A percentile compares a stretch with the other conserved stretches of the same genome.
These are phyloP conservation scores for Noctuana brunneofusca DNA, from an alignment of 2,888 invertebrate genomes.

Conservation along the genomic window DNA sequence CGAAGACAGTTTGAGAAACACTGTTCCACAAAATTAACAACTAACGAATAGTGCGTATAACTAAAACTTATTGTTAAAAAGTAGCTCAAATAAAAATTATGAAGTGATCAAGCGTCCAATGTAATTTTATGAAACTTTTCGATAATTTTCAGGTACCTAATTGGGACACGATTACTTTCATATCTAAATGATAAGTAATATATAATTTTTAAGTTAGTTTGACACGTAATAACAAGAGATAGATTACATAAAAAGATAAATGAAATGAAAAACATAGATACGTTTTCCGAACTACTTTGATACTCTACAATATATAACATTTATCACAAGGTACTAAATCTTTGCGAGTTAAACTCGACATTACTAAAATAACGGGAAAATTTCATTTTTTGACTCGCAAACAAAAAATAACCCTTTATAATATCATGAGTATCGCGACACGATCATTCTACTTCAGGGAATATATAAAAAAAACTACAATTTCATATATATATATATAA, in stretches of 20 bases:
- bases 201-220: conserved; percentile 39
- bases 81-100: conserved; percentile 43
- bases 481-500: conserved; percentile 5
- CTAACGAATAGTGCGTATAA: conserved; percentile 44
- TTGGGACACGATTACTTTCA: conserved; percentile 59
- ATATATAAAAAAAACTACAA: conserved; percentile 17
- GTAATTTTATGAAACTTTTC: conserved; percentile 50
- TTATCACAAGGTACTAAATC: conserved; percentile 62
- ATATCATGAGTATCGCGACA: conserved; percentile 28
- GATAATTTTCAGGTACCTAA: conserved; percentile 76
- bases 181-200: conserved; percentile 31
- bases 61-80: conserved; percentile 42
- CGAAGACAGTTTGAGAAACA: conserved; percentile 78
- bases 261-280: conserved; percentile 35
- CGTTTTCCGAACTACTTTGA: conserved; percentile 30
- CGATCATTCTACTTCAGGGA: conserved; percentile 15
- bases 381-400: conserved; percentile 17
- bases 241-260: conserved; percentile 35
- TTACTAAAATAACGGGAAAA: conserved; percentile 23
- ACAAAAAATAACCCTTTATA: conserved; percentile 9
- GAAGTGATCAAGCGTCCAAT: conserved; percentile 39
- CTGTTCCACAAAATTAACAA: conserved; percentile 63
- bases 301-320: conserved; percentile 39
- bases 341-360: conserved; percentile 58
- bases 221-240: conserved; percentile 46